Conservation (phyloP, 2,888 invertebrate species). For the Lydus trimaculatus region DNA sequence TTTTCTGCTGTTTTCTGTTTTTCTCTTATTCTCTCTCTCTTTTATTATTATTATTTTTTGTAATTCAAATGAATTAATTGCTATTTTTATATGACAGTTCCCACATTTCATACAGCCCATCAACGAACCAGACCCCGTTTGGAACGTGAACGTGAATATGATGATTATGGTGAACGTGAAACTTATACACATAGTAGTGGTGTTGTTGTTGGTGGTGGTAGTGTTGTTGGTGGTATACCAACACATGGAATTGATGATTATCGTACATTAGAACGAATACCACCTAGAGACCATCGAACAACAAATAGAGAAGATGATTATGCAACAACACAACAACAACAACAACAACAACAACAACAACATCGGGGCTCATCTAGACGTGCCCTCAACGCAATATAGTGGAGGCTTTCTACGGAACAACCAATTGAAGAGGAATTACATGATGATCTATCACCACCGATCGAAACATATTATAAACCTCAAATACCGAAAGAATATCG, state of each 20-base stretch:
- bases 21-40: background rate
- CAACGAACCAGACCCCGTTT: slow-evolving; percentile 63
- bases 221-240: slow-evolving; percentile 33
- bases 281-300: slow-evolving; percentile 51
- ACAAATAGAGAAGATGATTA: slow-evolving; percentile 56
- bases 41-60: background rate
- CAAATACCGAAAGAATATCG: slow-evolving; percentile 57
- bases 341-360: too few relatives aligned
- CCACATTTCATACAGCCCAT: slow-evolving; percentile 61
- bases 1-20: background rate
- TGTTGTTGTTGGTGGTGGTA: background rate
- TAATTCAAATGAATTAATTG: background rate
- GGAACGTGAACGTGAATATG: slow-evolving; percentile 63
- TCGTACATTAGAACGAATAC: slow-evolving; percentile 48
- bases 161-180: slow-evolving; percentile 62
- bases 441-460: slow-evolving; percentile 55
- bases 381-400: slow-evolving; percentile 79
- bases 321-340: slow-evolving; percentile 48
- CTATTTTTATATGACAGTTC: slow-evolving; percentile 48
- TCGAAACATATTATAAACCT: slow-evolving; percentile 56
- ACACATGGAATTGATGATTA: slow-evolving; percentile 56
- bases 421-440: slow-evolving; percentile 61
- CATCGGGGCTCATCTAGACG: slow-evolving; percentile 71
- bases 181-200: slow-evolving; percentile 38
- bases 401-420: slow-evolving; percentile 62